Base-by-base conservation (phyloP, 2,797 vertebrate species). In the Urocyon cinereoargenteus region DNA sequence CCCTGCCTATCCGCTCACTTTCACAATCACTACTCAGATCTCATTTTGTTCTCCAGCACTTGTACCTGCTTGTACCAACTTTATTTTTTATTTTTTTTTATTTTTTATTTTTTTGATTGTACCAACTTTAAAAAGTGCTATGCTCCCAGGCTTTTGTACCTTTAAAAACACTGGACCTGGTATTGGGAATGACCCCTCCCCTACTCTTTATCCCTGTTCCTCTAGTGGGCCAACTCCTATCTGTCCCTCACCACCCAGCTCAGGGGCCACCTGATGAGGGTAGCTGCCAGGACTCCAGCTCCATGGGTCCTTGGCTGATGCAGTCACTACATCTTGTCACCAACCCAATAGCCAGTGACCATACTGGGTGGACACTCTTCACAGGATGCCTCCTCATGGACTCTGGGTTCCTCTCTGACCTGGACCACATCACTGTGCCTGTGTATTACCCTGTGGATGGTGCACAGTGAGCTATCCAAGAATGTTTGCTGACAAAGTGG, bases 221-320 rank as follows among this genome's bases (percentile, higher is more conserved):
- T 82, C 57, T 64, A 12, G 57, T 40, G 34, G 21, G 57, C 26
- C 36, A 64, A 21, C 1, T 84, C 15, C 2, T 31, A 8, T 6
- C 14, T 51, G 5, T 72, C 26, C 28, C 7, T 64, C 26, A 62
- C 34, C 18, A 36, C 34, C 40, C 18, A 68, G 26, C 36, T 66
- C 51, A 68, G 45, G 5, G 24, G 8, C 1, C 66, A 7, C 28
- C n/a, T 55, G n/a, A 11, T 53, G 0, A 0, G 9, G 14, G 59
- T 0, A 18, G 13, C 13, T 68, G 24, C 57, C n/a, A 1, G 1
- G 14, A 70, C 7, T 53, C 15, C 11, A 13, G 57, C 2, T 64
- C 55, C 11, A 0, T 8, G 24, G 55, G 16, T 77, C 21, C 31
- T 55, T 5, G 6, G 64, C 24, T 59, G 66, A 40, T 4, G 9